Evolutionary conservation across 64 coral and sea anemone genomes (phyloP).

Genomic region (Montipora sp.): DNA sequence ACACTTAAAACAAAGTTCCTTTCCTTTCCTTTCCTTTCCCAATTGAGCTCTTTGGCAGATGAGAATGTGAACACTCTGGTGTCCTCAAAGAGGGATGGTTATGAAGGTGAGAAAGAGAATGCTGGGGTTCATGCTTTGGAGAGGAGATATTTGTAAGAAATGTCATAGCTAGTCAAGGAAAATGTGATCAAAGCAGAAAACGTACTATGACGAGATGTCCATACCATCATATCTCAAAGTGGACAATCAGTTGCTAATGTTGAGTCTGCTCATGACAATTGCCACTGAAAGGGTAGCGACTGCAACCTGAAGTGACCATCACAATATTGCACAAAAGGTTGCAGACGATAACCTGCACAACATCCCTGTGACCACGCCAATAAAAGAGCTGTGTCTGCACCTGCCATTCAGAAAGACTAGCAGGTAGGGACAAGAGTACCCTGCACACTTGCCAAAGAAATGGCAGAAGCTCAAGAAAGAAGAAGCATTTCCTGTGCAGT

Average conservation of each 20-base stretch:
- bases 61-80: too few species aligned
- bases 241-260: background rate
- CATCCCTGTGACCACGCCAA: too few species aligned
- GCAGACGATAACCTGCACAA: too few species aligned
- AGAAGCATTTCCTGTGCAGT: too few species aligned
- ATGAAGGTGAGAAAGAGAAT: background rate
- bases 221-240: background rate
- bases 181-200: conserved; percentile 15
- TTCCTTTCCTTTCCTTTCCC: too few species aligned
- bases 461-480: too few species aligned
- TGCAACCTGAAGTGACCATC: background rate
- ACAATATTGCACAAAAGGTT: background rate
- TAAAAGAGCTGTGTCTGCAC: too few species aligned
- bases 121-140: background rate
- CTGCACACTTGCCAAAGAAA: too few species aligned
- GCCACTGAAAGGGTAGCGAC: background rate
- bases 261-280: background rate
- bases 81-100: background rate
- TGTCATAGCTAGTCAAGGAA: conserved; percentile 18
- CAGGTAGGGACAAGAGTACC: too few species aligned
- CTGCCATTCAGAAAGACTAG: too few species aligned
- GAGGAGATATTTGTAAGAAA: background rate
- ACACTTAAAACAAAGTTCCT: too few species aligned
- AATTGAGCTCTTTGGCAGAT: background rate
- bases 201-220: background rate